These are phyloP conservation scores for Danio rerio DNA, from an alignment of 2,113 vertebrate species.

Conservation along the genomic window DNA sequence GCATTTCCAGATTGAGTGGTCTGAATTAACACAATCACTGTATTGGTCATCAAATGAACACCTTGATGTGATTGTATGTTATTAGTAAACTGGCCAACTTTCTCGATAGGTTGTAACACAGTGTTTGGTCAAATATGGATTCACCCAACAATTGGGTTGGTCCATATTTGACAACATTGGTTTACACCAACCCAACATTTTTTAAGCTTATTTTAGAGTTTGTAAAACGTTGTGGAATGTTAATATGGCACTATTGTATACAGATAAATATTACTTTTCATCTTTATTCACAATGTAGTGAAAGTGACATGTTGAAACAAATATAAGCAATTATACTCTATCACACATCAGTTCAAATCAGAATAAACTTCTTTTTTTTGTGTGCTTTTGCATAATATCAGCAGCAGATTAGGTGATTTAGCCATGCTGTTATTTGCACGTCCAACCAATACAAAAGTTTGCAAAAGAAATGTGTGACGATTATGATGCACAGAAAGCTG, in stretches of 20 bases:
- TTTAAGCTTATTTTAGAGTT: background rate
- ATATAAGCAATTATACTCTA: background rate
- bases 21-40: background rate
- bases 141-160: no score
- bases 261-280: background rate
- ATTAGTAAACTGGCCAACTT: background rate
- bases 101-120: background rate
- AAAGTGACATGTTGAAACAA: background rate
- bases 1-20: constrained; percentile 28
- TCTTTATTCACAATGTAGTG: background rate
- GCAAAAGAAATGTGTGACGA: background rate
- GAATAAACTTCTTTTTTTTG: background rate
- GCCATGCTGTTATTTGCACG: background rate
- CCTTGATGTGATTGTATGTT: background rate
- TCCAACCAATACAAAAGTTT: background rate
- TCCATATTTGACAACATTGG: no score
- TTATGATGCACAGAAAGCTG: background rate
- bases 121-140: no score
- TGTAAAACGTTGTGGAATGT: background rate
- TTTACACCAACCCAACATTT: no score
- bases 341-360: background rate
- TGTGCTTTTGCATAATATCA: background rate
- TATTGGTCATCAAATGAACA: background rate
- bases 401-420: background rate
- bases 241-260: background rate